Conservation (phyloP, 2,888 invertebrate species). For the Coremacera marginata region DNA sequence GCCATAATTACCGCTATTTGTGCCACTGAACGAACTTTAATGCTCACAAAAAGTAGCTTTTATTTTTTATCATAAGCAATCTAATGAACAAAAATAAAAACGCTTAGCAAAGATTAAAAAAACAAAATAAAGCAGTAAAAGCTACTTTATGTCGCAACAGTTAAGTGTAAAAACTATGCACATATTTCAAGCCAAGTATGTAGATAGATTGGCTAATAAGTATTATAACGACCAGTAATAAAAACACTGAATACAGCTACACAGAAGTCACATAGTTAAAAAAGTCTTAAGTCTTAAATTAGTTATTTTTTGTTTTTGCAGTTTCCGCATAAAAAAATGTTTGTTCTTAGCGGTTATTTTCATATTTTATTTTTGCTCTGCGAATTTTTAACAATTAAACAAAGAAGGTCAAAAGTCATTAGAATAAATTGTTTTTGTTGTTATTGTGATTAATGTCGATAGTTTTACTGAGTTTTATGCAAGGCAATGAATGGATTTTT, state of each 20-base stretch:
- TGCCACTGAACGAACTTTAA: slow-evolving; percentile 23
- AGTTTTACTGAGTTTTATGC: no score
- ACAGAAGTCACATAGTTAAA: neutral
- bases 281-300: neutral
- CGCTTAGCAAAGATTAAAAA: neutral
- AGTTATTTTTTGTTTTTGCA: neutral
- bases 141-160: neutral
- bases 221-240: neutral
- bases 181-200: slow-evolving; percentile 1
- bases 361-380: neutral
- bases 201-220: slow-evolving; percentile 3
- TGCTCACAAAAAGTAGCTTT: slow-evolving; percentile 1
- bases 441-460: no score
- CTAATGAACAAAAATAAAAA: neutral
- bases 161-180: slow-evolving; percentile 17
- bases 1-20: neutral
- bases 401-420: slow-evolving; percentile 60
- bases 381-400: slow-evolving; percentile 15
- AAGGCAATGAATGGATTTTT: no score
- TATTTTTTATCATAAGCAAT: neutral
- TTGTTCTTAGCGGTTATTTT: neutral
- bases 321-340: slow-evolving; percentile 24
- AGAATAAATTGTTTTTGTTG: slow-evolving; percentile 45
- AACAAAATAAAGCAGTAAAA: neutral
- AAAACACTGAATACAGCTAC: neutral